Evolutionary conservation across 2,888 invertebrate species (phyloP), one percentile per base, ranked within the genome.

Genomic region (Ametastegia equiseti): DNA sequence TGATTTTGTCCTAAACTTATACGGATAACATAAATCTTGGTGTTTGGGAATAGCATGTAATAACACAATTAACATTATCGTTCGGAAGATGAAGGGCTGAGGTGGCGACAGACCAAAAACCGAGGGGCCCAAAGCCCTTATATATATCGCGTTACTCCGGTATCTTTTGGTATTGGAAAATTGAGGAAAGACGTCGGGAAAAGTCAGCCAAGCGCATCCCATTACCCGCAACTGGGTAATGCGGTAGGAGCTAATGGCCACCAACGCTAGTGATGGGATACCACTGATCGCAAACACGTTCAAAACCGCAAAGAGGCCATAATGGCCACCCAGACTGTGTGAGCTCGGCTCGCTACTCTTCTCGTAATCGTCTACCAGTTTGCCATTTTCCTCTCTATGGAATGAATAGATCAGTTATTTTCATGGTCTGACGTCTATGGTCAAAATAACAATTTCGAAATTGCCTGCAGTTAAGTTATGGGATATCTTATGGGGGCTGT

Each of bases 221-320:
- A 87, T 87, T 87, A 87, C 86, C 85, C 84, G 84, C 84, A 83
- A 82, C 82, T 85, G 88, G n/a, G 88, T 88, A 88, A 89, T 88
- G 86, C 87, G 88, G 88, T 88, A 86, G 87, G 82, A 84, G 88
- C 88, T 88, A 88, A 88, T 87, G 88, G 88, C 86, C 81, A 86
- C 84, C 47, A 15, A 84, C 84, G 84, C 83, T 84, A 83, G 83
- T 86, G 86, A 85, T 87, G 87, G 84, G 86, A 87, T 50, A 42
- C 5, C 69, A 7, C 69, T 30, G 69, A 71, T 71, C 71, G 71
- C 71, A 71, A 71, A 71, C 71, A 71, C 47, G 71, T 71, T 71
- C 71, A 45, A 45, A 45, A 45, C 71, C 42, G 45, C 71, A 9
- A 71, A 71, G 27, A 47, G 71, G 45, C 71, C 13, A 71, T 71